phyloP scores from a whole-genome alignment of 2,113 vertebrate species.

The Xerus inauris region DNA sequence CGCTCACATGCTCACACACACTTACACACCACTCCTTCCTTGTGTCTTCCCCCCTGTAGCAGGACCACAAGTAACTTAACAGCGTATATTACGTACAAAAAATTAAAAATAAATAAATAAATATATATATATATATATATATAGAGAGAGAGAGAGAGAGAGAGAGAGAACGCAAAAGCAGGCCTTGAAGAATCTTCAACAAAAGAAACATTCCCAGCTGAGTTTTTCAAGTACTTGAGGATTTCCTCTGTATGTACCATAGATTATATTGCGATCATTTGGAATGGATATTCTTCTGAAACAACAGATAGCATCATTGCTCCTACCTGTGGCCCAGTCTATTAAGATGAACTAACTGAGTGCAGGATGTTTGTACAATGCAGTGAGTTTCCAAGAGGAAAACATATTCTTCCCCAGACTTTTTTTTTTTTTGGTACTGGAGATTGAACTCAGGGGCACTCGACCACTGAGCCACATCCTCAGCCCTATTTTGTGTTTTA shows the following conservation, averaged over 20 bases:
- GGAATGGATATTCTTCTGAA: neutral
- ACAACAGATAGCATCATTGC: neutral
- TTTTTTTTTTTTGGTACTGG: no score
- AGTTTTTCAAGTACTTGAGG: neutral
- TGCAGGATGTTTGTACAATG: neutral
- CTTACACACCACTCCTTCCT: neutral
- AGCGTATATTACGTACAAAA: neutral
- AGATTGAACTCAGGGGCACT: no score
- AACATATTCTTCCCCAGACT: neutral
- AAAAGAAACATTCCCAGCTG: neutral
- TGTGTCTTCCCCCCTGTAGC: neutral
- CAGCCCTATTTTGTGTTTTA: no score
- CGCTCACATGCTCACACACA: neutral
- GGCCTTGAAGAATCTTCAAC: neutral
- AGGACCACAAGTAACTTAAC: neutral
- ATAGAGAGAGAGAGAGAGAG: no score
- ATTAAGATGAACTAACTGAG: neutral
- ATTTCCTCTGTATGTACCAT: neutral
- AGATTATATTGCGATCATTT: neutral
- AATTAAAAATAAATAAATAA: neutral
- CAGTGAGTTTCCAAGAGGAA: slow-evolving; percentile 47
- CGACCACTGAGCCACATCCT: no score
- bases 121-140: neutral
- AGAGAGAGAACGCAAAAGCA: no score
- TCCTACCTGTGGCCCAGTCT: neutral